Evolutionary conservation across 2,888 invertebrate species (phyloP), one percentile per base, ranked within the genome.

Genomic region (Plebejus melissa): DNA sequence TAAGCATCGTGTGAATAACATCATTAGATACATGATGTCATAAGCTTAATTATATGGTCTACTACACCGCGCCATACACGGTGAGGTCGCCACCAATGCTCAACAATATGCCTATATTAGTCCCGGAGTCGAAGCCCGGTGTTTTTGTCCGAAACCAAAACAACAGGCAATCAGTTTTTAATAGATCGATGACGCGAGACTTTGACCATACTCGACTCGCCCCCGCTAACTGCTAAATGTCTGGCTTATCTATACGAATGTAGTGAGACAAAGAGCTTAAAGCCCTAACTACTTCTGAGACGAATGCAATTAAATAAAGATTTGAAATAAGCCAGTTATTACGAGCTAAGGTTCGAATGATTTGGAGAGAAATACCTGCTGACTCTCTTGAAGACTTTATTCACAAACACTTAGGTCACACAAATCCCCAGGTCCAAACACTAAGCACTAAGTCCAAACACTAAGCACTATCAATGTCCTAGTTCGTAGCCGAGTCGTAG

Each of bases 201-300:
- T 82, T 82, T 82, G 82, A 80, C 93, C 93, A 83, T 93, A 90
- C 90, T 91, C 84, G 92, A 90, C 83, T 90, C 93, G 92, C 93
- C 93, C 92, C 93, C 93, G 88, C 93, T 83, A 76, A n/a, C 7
- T 75, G 82, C 84, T 85, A 86, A 88, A 87, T 36, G 32, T 65
- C 65, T 65, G 32, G 3, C 32, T 65, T 36, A 36, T 13, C 32
- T 32, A 65, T n/a, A 16, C 4, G n/a, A 13, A 22, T n/a, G n/a
- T 41, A 54, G 16, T 54, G 22, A 58, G 13, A 50, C 50, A 50
- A 50, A 50, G 50, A 50, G 50, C 50, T 50, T 50, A 13, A 50
- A 50, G 50, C 50, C 13, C 3, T 13, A 41, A 41, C 41, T 41
- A 41, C 9, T 7, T 41, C 41, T 41, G 41, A 41, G 41, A 41